Evolutionary conservation across 1,140 invertebrate species (phyloP).

Genomic region (Glossosoma conforme): DNA sequence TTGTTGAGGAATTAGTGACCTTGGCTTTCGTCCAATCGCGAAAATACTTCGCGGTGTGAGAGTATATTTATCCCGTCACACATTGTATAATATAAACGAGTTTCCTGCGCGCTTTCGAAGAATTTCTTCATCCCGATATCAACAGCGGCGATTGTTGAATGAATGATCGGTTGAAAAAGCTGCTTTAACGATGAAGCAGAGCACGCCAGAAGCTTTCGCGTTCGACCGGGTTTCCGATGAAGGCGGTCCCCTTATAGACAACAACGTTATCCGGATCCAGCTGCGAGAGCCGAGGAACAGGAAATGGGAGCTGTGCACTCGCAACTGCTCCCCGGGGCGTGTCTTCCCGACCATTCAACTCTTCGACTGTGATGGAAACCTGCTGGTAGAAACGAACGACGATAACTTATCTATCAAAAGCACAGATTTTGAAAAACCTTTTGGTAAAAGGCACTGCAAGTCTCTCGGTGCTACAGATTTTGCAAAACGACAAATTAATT

Average conservation of each 20-base stretch:
- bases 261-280: conserved; percentile 50
- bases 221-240: conserved; percentile 40
- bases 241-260: conserved; percentile 44
- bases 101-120: conserved; percentile 1
- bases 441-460: conserved; percentile 27
- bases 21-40: conserved; percentile 25
- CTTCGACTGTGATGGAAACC: conserved; percentile 49
- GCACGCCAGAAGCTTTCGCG: conserved; percentile 18
- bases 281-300: conserved; percentile 42
- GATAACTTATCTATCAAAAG: conserved; percentile 50
- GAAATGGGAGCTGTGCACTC: conserved; percentile 48
- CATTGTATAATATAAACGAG: conserved; percentile 22
- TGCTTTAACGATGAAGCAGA: conserved; percentile 24
- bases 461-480: conserved; percentile 39
- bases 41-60: conserved; percentile 12
- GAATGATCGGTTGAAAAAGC: neutral
- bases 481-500: conserved; percentile 33
- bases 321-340: conserved; percentile 44
- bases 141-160: neutral
- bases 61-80: conserved; percentile 5
- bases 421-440: conserved; percentile 30
- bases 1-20: conserved; percentile 20
- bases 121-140: neutral
- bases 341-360: conserved; percentile 48
- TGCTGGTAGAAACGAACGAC: conserved; percentile 49